Base-by-base conservation (phyloP, 2,113 vertebrate species). In the Pseudorhombus dupliciocellatus region DNA sequence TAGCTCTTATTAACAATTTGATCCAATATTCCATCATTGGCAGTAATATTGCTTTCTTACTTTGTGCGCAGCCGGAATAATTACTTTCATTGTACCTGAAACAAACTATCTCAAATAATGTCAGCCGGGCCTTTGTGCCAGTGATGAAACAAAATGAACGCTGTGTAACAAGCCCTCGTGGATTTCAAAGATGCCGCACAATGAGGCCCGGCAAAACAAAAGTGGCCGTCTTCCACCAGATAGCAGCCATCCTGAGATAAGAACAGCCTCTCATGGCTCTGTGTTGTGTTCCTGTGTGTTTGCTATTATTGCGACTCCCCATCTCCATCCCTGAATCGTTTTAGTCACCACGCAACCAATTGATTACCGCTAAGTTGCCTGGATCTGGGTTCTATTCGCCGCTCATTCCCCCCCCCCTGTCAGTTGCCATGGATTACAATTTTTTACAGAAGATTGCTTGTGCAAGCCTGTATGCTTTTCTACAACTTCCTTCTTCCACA, bases 221-320 rank as follows among this genome's bases (percentile, higher is more conserved):
- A 90, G 87, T 87, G 87, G 71, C 80, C 79, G 79, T 83, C 89
- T 89, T 81, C 86, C 81, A 84, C 26, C 21, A 87, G 87, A 89
- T 86, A 87, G 81, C 86, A 75, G 74, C 77, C 79, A 83, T 89
- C 83, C 69, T 62, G 50, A 87, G 81, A 91, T 85, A 88, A 89
- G 77, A 88, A 84, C 64, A 81, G 69, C 79, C 77, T 87, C 86
- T 81, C 66, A 61, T 65, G 65, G 40, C 67, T 82, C 70, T 84
- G 77, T 77, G 84, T 84, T 63, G 59, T 66, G 71, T 79, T 85
- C 3, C 81, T 80, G 34, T 12, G 34, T 78, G 77, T 81, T 88
- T 81, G 84, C 77, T 83, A 62, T 85, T 84, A 85, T 80, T 85
- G 73, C 75, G 62, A 82, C 79, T 89, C 65, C 10, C 58, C 76